phyloP scores from a whole-genome alignment of 1,140 invertebrate species.

The Meloidogyne floridensis region DNA sequence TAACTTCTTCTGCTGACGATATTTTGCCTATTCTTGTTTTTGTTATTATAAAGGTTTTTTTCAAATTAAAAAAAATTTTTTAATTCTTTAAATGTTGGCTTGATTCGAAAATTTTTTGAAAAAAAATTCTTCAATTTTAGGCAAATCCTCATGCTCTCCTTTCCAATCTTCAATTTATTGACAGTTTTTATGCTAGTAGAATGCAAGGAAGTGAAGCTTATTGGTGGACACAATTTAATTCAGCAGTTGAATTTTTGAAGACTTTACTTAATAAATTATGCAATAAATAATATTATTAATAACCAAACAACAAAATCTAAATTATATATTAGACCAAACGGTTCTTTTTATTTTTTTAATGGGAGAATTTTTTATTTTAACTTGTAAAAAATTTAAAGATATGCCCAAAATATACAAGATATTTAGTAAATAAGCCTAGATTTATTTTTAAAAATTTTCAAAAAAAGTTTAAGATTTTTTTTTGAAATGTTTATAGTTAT shows the following conservation, averaged over 20 bases:
- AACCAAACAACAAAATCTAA: background rate
- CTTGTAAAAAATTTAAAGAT: no score
- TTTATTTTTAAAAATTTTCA: no score
- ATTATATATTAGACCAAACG: no score
- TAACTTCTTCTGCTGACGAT: slow-evolving; percentile 91
- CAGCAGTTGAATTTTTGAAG: slow-evolving; percentile 94
- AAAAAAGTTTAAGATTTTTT: no score
- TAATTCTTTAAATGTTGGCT: no score
- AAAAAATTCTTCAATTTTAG: slow-evolving; percentile 34
- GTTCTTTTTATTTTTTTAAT: no score
- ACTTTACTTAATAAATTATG: slow-evolving; percentile 45
- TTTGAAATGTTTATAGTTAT: no score
- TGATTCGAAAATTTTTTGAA: no score
- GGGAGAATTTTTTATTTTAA: slow-evolving; percentile 30
- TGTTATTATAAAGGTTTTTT: slow-evolving; percentile 80
- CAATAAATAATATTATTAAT: slow-evolving; percentile 16
- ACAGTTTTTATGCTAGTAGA: slow-evolving; percentile 82
- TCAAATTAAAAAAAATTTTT: slow-evolving; percentile 70
- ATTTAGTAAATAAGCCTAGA: no score
- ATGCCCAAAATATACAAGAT: no score
- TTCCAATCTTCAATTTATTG: slow-evolving; percentile 95
- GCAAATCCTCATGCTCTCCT: slow-evolving; percentile 89
- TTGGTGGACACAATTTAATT: slow-evolving; percentile 97
- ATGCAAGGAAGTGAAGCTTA: slow-evolving; percentile 89
- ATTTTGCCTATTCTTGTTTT: slow-evolving; percentile 93